Evolutionary conservation across 2,113 vertebrate species (phyloP).

Genomic region (Hippolais icterina): DNA sequence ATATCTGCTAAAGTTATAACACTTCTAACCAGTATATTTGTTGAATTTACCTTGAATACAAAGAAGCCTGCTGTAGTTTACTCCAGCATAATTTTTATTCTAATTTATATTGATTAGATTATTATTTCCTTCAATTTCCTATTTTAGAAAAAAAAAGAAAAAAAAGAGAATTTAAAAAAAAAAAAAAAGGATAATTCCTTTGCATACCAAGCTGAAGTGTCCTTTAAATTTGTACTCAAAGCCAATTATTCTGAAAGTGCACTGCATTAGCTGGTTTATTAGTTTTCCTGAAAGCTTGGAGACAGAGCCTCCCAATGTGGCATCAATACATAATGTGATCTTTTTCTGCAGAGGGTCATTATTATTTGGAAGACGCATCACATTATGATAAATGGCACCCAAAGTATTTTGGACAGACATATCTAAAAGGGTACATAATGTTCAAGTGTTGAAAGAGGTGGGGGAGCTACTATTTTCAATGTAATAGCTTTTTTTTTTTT

Average conservation of each 20-base stretch:
- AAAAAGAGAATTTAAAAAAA: neutral
- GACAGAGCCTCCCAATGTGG: neutral
- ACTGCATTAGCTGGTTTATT: neutral
- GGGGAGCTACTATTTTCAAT: neutral
- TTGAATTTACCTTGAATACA: neutral
- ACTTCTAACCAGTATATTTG: neutral
- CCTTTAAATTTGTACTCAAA: slow-evolving; percentile 25
- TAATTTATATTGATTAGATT: neutral
- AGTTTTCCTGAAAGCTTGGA: slow-evolving; percentile 13
- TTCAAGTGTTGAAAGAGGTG: neutral
- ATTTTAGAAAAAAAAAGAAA: neutral
- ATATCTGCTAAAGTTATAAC: neutral
- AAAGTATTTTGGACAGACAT: neutral
- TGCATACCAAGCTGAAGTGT: slow-evolving; percentile 9
- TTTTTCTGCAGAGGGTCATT: neutral
- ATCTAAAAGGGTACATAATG: neutral
- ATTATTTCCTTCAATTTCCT: slow-evolving; percentile 29
- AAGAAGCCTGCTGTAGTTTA: neutral
- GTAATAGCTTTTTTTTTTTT: neutral
- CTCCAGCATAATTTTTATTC: neutral
- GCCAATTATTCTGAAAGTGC: neutral
- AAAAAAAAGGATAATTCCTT: neutral
- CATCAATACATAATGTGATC: neutral
- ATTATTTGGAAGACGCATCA: neutral
- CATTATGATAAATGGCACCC: neutral